Percentiles rank a stretch among this genome's conserved stretches.
phyloP scores from a whole-genome alignment of 2,888 invertebrate genomes.

The Chymomyza amoena region DNA sequence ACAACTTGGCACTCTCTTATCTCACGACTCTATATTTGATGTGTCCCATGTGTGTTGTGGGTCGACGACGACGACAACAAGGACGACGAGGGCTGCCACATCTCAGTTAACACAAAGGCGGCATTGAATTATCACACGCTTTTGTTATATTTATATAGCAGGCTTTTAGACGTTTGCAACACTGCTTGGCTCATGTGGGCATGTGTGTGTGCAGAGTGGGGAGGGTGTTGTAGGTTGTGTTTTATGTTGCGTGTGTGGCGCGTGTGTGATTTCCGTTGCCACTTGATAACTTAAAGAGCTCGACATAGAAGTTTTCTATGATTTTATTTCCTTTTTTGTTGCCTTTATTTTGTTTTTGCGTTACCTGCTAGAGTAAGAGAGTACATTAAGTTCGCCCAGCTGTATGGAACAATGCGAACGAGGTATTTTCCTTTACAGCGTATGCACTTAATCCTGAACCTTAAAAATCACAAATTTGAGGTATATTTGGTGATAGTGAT shows the following conservation, averaged over 20 bases:
- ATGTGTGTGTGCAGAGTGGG: neutral
- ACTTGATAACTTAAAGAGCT: conserved; percentile 13
- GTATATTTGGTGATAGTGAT: too few relatives aligned
- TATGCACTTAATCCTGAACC: too few relatives aligned
- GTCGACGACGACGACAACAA: conserved; percentile 16
- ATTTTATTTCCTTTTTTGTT: conserved; percentile 12
- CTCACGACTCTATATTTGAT: conserved; percentile 46
- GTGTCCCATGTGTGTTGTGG: conserved; percentile 45
- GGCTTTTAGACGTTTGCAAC: conserved; percentile 16
- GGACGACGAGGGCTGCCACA: conserved; percentile 16
- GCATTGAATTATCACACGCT: conserved; percentile 31
- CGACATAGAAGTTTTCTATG: conserved; percentile 4
- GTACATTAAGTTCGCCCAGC: too few relatives aligned
- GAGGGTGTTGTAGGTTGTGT: neutral
- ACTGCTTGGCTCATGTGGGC: neutral
- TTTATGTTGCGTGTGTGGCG: conserved; percentile 2
- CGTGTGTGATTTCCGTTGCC: conserved; percentile 8
- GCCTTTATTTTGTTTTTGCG: conserved; percentile 9
- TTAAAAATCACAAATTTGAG: too few relatives aligned
- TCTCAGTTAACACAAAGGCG: conserved; percentile 43
- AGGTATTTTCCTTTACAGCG: too few relatives aligned
- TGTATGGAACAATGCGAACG: too few relatives aligned
- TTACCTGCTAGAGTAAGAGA: neutral
- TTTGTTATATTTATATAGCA: conserved; percentile 5
- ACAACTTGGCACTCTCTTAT: conserved; percentile 60